A percentile compares a stretch with the other conserved stretches of the same genome.
These are phyloP conservation scores for Branchinecta lindahli DNA, from an alignment of 1,140 invertebrate species.

Conservation along the genomic window DNA sequence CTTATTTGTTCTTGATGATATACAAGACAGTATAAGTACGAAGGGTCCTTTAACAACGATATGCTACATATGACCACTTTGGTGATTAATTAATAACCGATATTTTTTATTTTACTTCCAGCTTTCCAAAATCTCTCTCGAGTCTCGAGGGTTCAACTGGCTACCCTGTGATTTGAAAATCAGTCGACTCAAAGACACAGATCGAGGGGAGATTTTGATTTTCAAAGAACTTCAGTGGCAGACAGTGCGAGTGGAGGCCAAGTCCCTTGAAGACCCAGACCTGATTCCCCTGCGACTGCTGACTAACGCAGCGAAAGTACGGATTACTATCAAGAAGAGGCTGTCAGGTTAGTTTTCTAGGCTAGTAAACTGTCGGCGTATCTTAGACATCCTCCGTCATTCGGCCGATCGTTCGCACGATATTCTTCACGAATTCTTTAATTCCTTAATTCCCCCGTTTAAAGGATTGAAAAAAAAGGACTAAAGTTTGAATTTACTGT, in stretches of 20 bases:
- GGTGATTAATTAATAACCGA: no score
- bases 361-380: no score
- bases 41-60: no score
- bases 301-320: slow-evolving; percentile 84
- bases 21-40: no score
- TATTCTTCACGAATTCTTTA: no score
- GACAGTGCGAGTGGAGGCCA: slow-evolving; percentile 82
- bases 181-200: slow-evolving; percentile 76
- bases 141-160: slow-evolving; percentile 84
- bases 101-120: slow-evolving; percentile 32
- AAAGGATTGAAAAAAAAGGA: no score
- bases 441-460: no score
- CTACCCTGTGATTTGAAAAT: slow-evolving; percentile 59
- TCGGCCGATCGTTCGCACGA: no score
- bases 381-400: no score
- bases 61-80: no score
- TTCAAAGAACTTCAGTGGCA: slow-evolving; percentile 98
- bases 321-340: slow-evolving; percentile 92
- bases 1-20: no score
- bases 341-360: slow-evolving; percentile 45
- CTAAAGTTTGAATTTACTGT: no score
- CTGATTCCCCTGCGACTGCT: slow-evolving; percentile 79
- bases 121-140: slow-evolving; percentile 78
- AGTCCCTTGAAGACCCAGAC: slow-evolving; percentile 57
- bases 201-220: slow-evolving; percentile 73